Base-by-base conservation (phyloP, 2,113 vertebrate species). In the Gadus chalcogrammus region DNA sequence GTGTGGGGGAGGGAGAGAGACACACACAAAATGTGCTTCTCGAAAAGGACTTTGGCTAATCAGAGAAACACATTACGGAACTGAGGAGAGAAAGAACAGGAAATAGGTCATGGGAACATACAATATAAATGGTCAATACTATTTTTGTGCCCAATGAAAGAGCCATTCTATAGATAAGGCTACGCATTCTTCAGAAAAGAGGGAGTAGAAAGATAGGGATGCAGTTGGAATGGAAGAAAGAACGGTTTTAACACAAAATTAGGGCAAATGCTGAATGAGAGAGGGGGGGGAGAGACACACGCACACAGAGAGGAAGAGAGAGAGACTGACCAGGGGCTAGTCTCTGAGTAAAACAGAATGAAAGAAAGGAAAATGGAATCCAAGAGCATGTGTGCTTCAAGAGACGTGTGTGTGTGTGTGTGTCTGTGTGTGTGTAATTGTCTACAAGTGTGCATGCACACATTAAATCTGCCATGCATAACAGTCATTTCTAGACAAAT, bases 401-500 rank as follows among this genome's bases (percentile, higher is more conserved):
- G 18, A 38, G 9, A 38, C 35, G 62, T 15, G 56, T 64, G 35
- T 3, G 31, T 35, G 31, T 35, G 31, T 35, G 61, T 63, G 58
- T 69, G 68, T 69, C 12, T 42, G 35, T 24, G 70, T 52, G 61
- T 75, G 28, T 64, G 62, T 64, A 4, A 35, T 35, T 48, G 63
- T 13, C 28, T 61, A 35, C 31, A 35, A 35, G 31, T 35, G 31
- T 35, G 31, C 31, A 35, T 35, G 31, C 31, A 35, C 31, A 4
- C 31, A 35, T 35, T 35, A 35, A 7, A 35, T 4, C 27, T 42
- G 67, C 31, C 27, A 2, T 69, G 56, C 17, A 16, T 35, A 15
- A 27, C 27, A 17, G 35, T 38, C 15, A 48, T 67, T 17, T 38
- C 61, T 81, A 64, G 56, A 73, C 69, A 71, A 56, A 67, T 55